Percentiles rank a stretch among this genome's conserved stretches.
phyloP scores from a whole-genome alignment of 2,113 vertebrate species.

The Dryoscopus gambensis region DNA sequence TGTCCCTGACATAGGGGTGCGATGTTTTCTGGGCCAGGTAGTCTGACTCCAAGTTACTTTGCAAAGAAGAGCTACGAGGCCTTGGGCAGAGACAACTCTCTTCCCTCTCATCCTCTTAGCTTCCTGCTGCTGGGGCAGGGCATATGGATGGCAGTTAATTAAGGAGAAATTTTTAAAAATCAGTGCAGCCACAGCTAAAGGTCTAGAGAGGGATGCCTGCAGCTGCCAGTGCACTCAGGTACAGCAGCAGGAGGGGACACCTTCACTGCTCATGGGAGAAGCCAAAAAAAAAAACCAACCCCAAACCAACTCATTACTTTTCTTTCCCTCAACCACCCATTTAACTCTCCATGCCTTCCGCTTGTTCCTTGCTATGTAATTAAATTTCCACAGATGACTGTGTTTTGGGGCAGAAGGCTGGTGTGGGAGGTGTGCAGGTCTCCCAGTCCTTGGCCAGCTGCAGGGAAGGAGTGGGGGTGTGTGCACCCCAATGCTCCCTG shows the following conservation, averaged over 20 bases:
- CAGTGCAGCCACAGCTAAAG: background rate
- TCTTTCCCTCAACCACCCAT: background rate
- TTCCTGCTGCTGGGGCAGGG: background rate
- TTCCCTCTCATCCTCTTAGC: background rate
- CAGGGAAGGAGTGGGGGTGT: accelerated
- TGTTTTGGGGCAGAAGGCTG: background rate
- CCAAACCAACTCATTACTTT: background rate
- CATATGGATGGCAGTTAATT: background rate
- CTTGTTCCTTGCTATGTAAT: background rate
- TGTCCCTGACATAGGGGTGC: background rate
- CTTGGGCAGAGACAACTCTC: background rate
- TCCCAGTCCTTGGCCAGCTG: background rate
- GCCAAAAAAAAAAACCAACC: background rate
- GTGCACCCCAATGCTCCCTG: background rate
- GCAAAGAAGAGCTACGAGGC: background rate
- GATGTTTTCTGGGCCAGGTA: background rate
- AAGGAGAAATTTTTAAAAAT: background rate
- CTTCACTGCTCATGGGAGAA: background rate
- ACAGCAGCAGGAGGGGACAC: background rate
- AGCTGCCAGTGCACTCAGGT: background rate
- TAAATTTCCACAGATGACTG: background rate
- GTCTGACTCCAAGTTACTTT: background rate
- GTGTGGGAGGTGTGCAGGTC: background rate
- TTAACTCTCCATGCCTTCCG: background rate
- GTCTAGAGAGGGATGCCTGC: background rate